Percentiles rank a stretch among this genome's conserved stretches.
Evolutionary conservation across 2,113 vertebrate species (phyloP).

Genomic region (Butorides virescens): DNA sequence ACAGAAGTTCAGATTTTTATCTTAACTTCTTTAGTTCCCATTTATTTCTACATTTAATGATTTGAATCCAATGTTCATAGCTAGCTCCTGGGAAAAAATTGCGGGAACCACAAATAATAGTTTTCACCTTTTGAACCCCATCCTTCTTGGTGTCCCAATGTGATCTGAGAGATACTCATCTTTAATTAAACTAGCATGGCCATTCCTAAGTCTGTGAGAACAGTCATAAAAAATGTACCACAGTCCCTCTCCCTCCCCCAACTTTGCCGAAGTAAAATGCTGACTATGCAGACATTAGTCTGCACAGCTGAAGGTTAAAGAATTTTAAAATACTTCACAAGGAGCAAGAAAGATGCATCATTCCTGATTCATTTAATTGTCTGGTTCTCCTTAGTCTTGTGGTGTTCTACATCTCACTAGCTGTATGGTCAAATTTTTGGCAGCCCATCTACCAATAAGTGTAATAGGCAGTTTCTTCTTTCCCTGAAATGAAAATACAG

Average conservation of each 20-base stretch:
- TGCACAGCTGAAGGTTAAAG: not conserved
- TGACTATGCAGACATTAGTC: not conserved
- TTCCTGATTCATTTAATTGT: not conserved
- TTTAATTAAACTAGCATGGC: not conserved
- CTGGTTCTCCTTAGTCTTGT: constrained; percentile 2
- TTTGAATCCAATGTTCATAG: not conserved
- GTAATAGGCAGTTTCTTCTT: constrained; percentile 26
- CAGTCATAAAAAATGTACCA: not conserved
- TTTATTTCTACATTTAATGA: not conserved
- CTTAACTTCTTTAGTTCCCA: not conserved
- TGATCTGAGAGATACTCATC: not conserved
- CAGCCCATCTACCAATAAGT: not conserved
- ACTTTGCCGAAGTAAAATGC: not conserved
- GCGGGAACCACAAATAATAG: not conserved
- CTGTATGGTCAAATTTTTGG: not conserved
- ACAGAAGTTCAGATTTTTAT: not conserved
- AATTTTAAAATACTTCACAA: not conserved
- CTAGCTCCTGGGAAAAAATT: not conserved
- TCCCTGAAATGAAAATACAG: constrained; percentile 33
- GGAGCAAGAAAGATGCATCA: not conserved
- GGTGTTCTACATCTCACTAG: not conserved
- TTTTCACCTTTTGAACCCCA: not conserved
- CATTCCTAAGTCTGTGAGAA: not conserved
- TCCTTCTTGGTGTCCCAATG: not conserved
- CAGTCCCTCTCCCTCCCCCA: not conserved